Evolutionary conservation across 2,797 vertebrate genomes (phyloP).

Genomic region (Dendrocincla fuliginosa): DNA sequence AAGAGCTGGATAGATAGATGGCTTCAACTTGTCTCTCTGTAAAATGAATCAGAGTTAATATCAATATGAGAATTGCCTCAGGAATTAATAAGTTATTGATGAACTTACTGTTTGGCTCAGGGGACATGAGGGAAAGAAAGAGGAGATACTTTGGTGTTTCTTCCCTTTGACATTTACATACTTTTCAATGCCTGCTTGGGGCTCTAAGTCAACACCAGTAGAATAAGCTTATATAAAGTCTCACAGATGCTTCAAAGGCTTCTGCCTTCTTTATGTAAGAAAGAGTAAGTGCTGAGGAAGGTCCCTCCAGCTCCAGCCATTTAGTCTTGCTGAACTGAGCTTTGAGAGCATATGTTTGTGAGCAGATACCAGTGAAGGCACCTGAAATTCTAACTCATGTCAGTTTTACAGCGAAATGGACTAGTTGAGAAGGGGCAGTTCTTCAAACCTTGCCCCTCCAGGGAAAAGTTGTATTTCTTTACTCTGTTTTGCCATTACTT

Average conservation of each 20-base stretch:
- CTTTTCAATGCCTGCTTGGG: not conserved
- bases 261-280: not conserved
- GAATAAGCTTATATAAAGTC: not conserved
- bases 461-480: not conserved
- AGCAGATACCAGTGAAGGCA: not conserved
- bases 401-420: not conserved
- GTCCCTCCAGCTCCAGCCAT: not conserved
- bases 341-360: not conserved
- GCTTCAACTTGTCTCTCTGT: not conserved
- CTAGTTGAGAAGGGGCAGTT: not conserved
- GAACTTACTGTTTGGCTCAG: not conserved
- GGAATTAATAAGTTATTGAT: not conserved
- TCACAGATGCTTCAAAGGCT: not conserved
- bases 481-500: not conserved
- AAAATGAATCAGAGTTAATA: not conserved
- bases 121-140: not conserved
- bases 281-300: not conserved
- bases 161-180: not conserved
- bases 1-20: not conserved
- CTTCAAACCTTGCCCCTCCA: not conserved
- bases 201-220: not conserved
- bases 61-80: not conserved
- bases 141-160: not conserved
- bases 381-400: not conserved
- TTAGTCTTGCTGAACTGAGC: not conserved